Conservation (phyloP, 2,113 vertebrate genomes). For the Lates calcarifer region DNA sequence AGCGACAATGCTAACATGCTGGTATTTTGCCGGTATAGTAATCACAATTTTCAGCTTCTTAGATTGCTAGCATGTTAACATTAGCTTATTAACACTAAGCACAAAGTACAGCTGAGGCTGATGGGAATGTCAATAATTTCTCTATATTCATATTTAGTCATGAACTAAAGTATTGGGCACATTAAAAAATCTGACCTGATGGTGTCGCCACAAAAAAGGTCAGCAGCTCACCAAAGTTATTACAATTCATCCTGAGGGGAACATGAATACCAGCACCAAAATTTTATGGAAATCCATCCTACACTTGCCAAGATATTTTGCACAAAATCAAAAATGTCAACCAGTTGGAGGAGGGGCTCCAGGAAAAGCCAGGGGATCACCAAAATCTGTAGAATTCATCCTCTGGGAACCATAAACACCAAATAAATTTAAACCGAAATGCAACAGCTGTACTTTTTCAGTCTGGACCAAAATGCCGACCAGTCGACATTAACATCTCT, state of each 20-base stretch:
- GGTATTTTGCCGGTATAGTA: neutral
- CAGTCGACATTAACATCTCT: neutral
- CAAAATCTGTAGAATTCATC: neutral
- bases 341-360: neutral
- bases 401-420: neutral
- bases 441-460: neutral
- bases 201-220: no score
- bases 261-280: neutral
- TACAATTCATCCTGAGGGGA: neutral
- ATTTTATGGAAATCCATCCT: neutral
- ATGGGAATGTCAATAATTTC: no score
- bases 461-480: neutral
- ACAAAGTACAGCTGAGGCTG: no score
- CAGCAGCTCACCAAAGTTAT: no score
- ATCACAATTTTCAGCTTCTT: neutral
- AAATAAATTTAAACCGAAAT: neutral
- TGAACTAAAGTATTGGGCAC: no score
- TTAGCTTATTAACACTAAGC: no score
- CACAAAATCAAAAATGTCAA: neutral
- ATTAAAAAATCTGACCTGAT: neutral
- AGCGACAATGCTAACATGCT: neutral
- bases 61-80: neutral
- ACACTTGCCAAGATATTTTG: neutral
- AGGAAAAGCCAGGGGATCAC: neutral
- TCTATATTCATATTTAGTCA: no score